phyloP scores from a whole-genome alignment of 2,888 invertebrate genomes.

The Epinotia bilunana region DNA sequence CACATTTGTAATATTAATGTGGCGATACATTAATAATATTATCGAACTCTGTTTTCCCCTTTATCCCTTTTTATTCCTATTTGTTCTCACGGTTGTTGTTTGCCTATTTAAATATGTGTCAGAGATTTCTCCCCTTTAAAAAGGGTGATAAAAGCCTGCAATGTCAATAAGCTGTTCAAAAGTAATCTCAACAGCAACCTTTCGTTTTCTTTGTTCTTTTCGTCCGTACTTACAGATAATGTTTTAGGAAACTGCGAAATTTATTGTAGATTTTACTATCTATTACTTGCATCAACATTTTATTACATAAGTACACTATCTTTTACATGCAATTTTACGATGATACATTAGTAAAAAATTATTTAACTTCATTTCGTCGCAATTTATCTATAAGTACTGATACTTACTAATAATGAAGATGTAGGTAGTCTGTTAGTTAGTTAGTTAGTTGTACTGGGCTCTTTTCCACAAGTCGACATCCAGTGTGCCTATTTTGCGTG shows the following conservation, averaged over 20 bases:
- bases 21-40: slow-evolving; percentile 27
- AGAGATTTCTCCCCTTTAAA: slow-evolving; percentile 77
- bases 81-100: slow-evolving; percentile 70
- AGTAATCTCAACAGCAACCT: slow-evolving; percentile 75
- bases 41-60: slow-evolving; percentile 44
- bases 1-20: background rate
- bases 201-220: slow-evolving; percentile 55
- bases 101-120: slow-evolving; percentile 83
- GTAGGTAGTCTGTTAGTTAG: too few species aligned
- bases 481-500: too few species aligned
- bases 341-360: too few species aligned
- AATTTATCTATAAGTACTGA: too few species aligned
- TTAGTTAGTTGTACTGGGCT: too few species aligned
- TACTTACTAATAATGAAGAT: too few species aligned
- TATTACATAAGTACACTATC: too few species aligned
- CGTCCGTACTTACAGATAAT: slow-evolving; percentile 42
- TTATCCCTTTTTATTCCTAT: slow-evolving; percentile 64
- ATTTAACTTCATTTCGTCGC: too few species aligned
- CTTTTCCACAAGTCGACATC: too few species aligned
- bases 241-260: slow-evolving; percentile 11
- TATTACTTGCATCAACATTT: too few species aligned
- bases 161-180: slow-evolving; percentile 78
- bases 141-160: slow-evolving; percentile 82
- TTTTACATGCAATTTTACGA: too few species aligned
- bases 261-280: background rate